Evolutionary conservation across 2,888 invertebrate species (phyloP).

Genomic region (Torymus tubicola): DNA sequence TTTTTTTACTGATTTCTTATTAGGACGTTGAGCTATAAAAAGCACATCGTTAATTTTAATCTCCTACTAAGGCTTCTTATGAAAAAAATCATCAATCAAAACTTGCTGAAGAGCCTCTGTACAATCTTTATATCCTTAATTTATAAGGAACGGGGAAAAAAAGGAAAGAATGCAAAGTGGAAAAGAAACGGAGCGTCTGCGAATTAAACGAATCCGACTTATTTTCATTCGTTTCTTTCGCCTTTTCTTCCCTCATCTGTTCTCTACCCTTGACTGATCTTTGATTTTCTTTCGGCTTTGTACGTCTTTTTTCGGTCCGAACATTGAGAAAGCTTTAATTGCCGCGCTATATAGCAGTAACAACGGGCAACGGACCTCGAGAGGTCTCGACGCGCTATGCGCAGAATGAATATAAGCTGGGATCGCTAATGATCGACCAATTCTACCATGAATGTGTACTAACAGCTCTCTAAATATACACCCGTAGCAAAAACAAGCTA

Average conservation of each 20-base stretch:
- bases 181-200: neutral
- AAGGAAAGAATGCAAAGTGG: neutral
- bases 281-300: constrained; percentile 52
- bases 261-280: constrained; percentile 26
- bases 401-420: constrained; percentile 8
- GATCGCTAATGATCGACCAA: too few species aligned
- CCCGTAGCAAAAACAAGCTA: too few species aligned
- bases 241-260: neutral
- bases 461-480: too few species aligned
- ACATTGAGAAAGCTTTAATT: constrained; percentile 42
- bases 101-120: constrained; percentile 10
- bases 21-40: too few species aligned
- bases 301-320: constrained; percentile 8
- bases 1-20: too few species aligned
- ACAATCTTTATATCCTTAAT: constrained; percentile 14
- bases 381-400: neutral
- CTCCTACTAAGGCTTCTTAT: constrained; percentile 1
- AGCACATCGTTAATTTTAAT: too few species aligned
- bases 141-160: neutral
- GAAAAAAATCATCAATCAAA: constrained; percentile 32
- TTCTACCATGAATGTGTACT: too few species aligned
- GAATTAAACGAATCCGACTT: constrained; percentile 29
- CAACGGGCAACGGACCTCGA: neutral
- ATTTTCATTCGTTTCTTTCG: constrained; percentile 41
- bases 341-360: constrained; percentile 17